A percentile compares a stretch with the other conserved stretches of the same genome.
Conservation (phyloP, 2,113 vertebrate genomes). For the Hippoglossus stenolepis region DNA sequence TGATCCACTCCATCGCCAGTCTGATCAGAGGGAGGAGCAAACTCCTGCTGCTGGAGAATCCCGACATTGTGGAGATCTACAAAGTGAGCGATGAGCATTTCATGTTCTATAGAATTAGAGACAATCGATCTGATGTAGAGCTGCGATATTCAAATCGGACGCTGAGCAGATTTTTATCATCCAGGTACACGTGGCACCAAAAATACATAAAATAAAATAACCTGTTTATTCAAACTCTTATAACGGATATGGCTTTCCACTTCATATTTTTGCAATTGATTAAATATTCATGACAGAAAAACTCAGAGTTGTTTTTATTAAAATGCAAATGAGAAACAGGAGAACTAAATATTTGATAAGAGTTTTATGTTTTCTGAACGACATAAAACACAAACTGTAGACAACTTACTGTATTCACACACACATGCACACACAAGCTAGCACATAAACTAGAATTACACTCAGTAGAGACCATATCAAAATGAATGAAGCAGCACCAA, state of each 20-base stretch:
- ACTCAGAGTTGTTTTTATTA: not conserved
- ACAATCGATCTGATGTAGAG: not conserved
- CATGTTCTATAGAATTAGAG: not conserved
- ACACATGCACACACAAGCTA: not conserved
- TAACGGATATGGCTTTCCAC: not conserved
- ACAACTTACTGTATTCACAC: not conserved
- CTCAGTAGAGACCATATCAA: too few species aligned
- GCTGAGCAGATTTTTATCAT: not conserved
- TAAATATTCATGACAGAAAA: not conserved
- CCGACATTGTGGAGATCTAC: slow-evolving; percentile 73
- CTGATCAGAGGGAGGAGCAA: slow-evolving; percentile 73
- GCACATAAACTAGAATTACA: not conserved
- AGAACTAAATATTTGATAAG: not conserved
- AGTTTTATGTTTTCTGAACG: not conserved
- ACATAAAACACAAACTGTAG: not conserved
- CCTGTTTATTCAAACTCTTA: not conserved
- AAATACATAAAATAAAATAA: not conserved
- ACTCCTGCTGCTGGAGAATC: slow-evolving; percentile 74
- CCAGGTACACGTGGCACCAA: not conserved
- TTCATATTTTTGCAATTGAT: not conserved
- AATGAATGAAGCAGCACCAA: too few species aligned
- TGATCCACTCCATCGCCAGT: slow-evolving; percentile 71
- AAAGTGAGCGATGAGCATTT: slow-evolving; percentile 58
- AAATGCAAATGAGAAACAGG: slow-evolving; percentile 5
- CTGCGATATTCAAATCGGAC: not conserved